Evolutionary conservation across 2,113 vertebrate species (phyloP), one percentile per base, ranked within the genome.

Genomic region (Anarrhichthys ocellatus): DNA sequence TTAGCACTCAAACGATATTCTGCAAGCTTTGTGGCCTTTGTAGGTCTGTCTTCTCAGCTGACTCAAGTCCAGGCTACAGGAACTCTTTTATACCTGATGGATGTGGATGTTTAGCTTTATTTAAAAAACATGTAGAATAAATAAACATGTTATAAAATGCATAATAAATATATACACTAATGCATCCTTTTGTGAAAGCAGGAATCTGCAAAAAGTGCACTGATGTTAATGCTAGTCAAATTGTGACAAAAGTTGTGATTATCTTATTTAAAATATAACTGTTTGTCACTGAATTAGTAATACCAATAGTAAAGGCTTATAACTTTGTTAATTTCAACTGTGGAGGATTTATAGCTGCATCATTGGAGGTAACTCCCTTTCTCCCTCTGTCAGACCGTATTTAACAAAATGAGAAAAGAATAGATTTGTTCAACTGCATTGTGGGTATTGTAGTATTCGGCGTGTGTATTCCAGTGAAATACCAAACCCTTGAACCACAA

Each of bases 391-490:
- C 36, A 9, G 11, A 46, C 44, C 1, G 44, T 46, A 34, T 34
- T 34, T 34, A 34, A 34, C 34, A 34, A 34, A 34, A 34, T 34
- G 34, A 34, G 0, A 32, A 44, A 24, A 59, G 34, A 52, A 48
- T 32, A 5, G 24, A 69, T 27, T 62, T 0, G 2, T 40, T n/a
- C 7, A 38, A 65, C 2, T 81, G 76, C 44, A 85, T 81, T 91
- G 0, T 94, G 91, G 94, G 86, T 82, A 71, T 61, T 89, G 91
- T 90, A 89, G 93, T 95, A 38, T 59, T 44, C 0, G 0, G 1
- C 1, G 1, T 0, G 0, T 0, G 3, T 0, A 1, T 0, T 2
- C 1, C 9, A 38, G 0, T 17, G 7, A 29, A 11, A 20, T 17
- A 2, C 0, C 0, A 0, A 2, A 1, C 5, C 2, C 0, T 1